These are phyloP conservation scores for Desoria tigrina DNA, from an alignment of 2,888 invertebrate genomes.

Conservation along the genomic window DNA sequence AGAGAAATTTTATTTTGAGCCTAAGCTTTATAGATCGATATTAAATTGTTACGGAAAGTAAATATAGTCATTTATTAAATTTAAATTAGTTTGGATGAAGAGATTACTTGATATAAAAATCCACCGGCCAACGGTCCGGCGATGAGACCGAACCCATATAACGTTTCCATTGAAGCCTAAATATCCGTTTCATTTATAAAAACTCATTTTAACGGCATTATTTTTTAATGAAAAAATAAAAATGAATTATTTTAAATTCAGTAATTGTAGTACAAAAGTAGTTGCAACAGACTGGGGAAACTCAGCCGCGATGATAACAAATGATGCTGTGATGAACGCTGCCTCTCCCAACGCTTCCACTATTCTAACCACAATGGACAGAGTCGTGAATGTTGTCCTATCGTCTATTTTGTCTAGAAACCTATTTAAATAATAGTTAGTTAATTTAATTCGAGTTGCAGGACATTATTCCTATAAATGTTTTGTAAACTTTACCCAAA, in stretches of 20 bases:
- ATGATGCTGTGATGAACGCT: conserved; percentile 80
- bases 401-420: conserved; percentile 55
- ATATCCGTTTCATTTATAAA: conserved; percentile 25
- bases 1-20: conserved; percentile 7
- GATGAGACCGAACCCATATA: conserved; percentile 81
- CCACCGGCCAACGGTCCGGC: conserved; percentile 90
- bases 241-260: conserved; percentile 3
- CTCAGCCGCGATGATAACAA: conserved; percentile 81
- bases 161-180: conserved; percentile 79
- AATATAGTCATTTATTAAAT: too few species aligned
- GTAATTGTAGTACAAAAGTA: conserved; percentile 67
- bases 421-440: conserved; percentile 40
- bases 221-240: conserved; percentile 8
- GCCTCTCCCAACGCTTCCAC: conserved; percentile 84
- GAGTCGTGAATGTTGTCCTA: conserved; percentile 41
- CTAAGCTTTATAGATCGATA: neutral
- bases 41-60: too few species aligned
- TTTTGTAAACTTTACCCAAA: conserved; percentile 66
- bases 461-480: conserved; percentile 1
- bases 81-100: too few species aligned
- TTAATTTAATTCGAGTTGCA: too few species aligned
- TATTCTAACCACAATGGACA: conserved; percentile 66
- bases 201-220: too few species aligned
- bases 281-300: conserved; percentile 82
- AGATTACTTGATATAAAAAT: conserved; percentile 67